A percentile compares a stretch with the other conserved stretches of the same genome.
Evolutionary conservation across 2,888 invertebrate species (phyloP).

Genomic region (Adela reaumurella): DNA sequence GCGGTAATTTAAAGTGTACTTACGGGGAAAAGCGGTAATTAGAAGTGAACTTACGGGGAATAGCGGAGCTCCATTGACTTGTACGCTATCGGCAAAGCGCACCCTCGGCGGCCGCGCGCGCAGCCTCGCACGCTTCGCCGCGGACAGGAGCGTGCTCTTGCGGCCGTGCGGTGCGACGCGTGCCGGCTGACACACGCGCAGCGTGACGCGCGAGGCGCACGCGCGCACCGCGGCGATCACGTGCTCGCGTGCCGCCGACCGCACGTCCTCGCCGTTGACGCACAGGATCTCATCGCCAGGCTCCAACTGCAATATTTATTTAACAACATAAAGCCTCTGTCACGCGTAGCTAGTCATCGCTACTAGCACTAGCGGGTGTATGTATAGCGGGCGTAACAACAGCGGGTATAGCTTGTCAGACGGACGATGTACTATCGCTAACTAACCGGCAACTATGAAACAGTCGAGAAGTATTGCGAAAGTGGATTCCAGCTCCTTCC

Average conservation of each 20-base stretch:
- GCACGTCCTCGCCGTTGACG: conserved; percentile 89
- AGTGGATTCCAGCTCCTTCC: too few relatives aligned
- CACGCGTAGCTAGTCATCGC: too few relatives aligned
- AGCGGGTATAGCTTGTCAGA: too few relatives aligned
- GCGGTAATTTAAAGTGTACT: too few relatives aligned
- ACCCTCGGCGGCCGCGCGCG: conserved; percentile 80
- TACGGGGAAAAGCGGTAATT: too few relatives aligned
- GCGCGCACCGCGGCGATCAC: conserved; percentile 85
- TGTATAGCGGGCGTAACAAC: too few relatives aligned
- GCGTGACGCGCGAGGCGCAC: conserved; percentile 69
- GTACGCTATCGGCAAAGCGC: conserved; percentile 85
- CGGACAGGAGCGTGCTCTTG: conserved; percentile 82
- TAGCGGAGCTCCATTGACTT: conserved; percentile 78
- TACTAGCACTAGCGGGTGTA: too few relatives aligned
- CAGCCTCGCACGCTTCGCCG: conserved; percentile 80
- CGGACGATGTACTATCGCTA: too few relatives aligned
- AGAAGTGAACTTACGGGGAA: conserved; percentile 73
- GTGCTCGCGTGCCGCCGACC: conserved; percentile 78
- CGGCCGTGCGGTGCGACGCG: conserved; percentile 49
- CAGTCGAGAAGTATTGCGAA: too few relatives aligned
- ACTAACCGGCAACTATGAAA: too few relatives aligned
- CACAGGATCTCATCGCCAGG: conserved; percentile 89
- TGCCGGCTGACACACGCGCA: conserved; percentile 82
- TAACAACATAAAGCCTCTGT: conserved; percentile 7
- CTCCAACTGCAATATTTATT: conserved; percentile 69